Base-by-base conservation (phyloP, 1,140 invertebrate species). In the Octopus bimaculoides region DNA sequence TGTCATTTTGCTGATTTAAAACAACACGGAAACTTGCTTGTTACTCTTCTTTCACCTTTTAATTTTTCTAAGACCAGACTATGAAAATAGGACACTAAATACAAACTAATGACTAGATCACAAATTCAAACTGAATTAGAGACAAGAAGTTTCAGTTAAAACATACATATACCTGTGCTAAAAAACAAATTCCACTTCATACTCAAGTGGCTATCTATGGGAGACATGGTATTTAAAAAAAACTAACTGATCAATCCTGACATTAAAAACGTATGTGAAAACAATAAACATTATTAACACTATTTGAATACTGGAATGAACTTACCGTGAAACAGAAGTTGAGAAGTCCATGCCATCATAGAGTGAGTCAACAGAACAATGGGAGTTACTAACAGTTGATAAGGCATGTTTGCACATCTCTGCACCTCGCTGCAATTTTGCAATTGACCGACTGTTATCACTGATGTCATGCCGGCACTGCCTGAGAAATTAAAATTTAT, bases 391-490 rank as follows among this genome's bases (percentile, higher is more conserved):
- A 69, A 89, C 75, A 10, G 81, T 88, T 5, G 91, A 90, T 54
- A 92, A 82, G 8, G 88, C 82, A 56, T 92, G 86, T 84, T 92
- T 92, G 75, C 90, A 91, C 12, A 82, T 84, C 82, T 92, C 91
- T 52, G 91, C 86, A 69, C 86, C 90, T 80, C 89, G 79, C 54
- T 85, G 81, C 41, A 92, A 84, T 81, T 91, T 91, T 69, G 87
- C 88, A 41, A 90, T 74, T 17, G 92, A 88, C 79, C 91, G 83
- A 78, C 89, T 88, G 79, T 91, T 90, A 10, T 85, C 83, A 26
- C 80, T 82, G 9, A 85, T 82, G 82, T 89, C 85, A 76, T 79
- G 75, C 76, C 84, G 83, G 75, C 81, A 86, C 77, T 86, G 84
- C 80, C 88, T 89, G 81, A 52, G 83, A 41, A 41, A 41, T 41